A percentile compares a stretch with the other conserved stretches of the same genome.
Evolutionary conservation across 2,113 vertebrate species (phyloP).

Genomic region (Abramis brama): DNA sequence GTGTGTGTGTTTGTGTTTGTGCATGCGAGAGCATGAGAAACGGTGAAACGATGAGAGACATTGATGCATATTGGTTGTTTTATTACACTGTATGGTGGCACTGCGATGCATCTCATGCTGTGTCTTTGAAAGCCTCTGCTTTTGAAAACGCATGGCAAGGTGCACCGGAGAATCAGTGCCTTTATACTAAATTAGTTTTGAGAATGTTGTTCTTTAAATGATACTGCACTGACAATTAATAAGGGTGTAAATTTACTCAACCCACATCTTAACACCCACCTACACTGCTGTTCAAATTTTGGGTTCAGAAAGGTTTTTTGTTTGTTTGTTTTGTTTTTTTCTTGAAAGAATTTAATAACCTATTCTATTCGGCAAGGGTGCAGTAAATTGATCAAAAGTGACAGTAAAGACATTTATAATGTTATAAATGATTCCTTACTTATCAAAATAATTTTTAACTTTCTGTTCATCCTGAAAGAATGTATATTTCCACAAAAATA

Average conservation of each 20-base stretch:
- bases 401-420: not conserved
- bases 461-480: too few relatives aligned
- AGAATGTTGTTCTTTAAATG: not conserved
- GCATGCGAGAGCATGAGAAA: not conserved
- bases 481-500: too few relatives aligned
- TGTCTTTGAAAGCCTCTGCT: conserved; percentile 31
- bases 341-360: not conserved
- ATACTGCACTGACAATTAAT: not conserved
- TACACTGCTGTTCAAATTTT: not conserved
- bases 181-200: not conserved
- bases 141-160: not conserved
- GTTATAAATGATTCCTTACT: not conserved
- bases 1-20: conserved; percentile 5
- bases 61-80: conserved; percentile 24
- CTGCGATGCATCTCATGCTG: conserved; percentile 28
- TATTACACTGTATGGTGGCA: conserved; percentile 23
- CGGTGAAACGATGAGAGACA: conserved; percentile 32
- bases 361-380: not conserved
- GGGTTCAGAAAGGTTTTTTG: not conserved
- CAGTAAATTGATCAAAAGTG: not conserved
- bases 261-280: not conserved
- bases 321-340: not conserved
- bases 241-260: not conserved
- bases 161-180: not conserved
- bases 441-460: too few relatives aligned